A percentile compares a stretch with the other conserved stretches of the same genome.
Conservation (phyloP, 2,888 invertebrate species). For the Rotaria socialis region DNA sequence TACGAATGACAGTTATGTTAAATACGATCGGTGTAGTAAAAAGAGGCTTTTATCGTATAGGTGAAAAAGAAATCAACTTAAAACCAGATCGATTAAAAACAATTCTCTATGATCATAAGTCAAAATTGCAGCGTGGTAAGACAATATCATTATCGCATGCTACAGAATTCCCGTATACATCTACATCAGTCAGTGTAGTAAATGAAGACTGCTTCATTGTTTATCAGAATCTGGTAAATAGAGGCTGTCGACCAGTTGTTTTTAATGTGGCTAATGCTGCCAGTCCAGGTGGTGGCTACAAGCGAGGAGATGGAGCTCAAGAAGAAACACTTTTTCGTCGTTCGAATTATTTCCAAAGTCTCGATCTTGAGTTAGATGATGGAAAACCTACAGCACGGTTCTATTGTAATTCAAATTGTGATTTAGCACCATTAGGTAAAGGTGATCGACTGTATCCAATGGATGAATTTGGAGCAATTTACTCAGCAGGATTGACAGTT, state of each 20-base stretch:
- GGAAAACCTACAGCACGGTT: neutral
- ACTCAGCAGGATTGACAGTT: slow-evolving; percentile 2
- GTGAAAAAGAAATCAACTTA: neutral
- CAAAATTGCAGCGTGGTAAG: neutral
- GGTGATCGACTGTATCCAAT: neutral
- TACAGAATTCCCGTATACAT: neutral
- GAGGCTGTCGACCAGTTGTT: neutral
- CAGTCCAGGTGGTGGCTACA: neutral
- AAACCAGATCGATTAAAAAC: slow-evolving; percentile 5
- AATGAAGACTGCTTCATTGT: neutral
- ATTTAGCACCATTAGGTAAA: neutral
- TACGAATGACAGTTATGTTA: slow-evolving; percentile 35
- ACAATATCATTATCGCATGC: neutral
- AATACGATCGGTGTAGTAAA: neutral
- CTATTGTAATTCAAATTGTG: slow-evolving; percentile 13
- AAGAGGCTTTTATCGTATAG: neutral
- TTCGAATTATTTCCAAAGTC: slow-evolving; percentile 25
- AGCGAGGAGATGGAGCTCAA: slow-evolving; percentile 26
- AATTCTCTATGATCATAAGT: neutral
- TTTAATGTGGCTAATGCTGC: neutral
- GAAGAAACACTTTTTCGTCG: slow-evolving; percentile 33
- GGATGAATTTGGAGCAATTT: slow-evolving; percentile 8
- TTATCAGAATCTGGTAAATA: neutral
- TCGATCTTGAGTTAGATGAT: neutral
- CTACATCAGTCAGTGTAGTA: neutral